Evolutionary conservation across 2,888 invertebrate genomes (phyloP), one percentile per base, ranked within the genome.

Genomic region (Steinernema scapterisci): DNA sequence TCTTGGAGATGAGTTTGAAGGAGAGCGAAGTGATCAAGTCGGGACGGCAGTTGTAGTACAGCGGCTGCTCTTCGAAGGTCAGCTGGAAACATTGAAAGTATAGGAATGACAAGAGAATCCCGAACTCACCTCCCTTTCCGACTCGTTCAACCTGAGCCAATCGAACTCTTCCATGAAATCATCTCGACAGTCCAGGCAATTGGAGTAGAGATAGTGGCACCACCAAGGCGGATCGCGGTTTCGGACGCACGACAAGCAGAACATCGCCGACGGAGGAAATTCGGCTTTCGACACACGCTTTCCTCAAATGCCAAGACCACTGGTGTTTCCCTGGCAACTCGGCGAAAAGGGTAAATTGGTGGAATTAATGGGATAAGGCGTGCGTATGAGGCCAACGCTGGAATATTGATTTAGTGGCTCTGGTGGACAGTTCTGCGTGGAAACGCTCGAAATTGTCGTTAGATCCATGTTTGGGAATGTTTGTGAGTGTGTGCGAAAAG

Each of bases 101-200:
- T 48, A 48, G 19, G 6, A 48, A n/a, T 16, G 48, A n/a, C 48
- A 45, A 9, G 45, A 45, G 13, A 45, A 45, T 7, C 13, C 13
- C 9, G 13, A 45, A 13, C 13, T n/a, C 3, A 31, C 63, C 63
- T 63, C 25, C 1, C 16, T 31, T 9, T 63, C 31, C 16, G 63
- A 63, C 25, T 63, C 63, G 31, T 25, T 27, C 31, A 63, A 16
- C 1, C 63, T 25, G 1, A 63, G 11, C 63, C 63, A 63, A n/a
- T 63, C 63, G 31, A 63, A 63, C n/a, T 63, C 63, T 19, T 63
- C 63, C 25, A 63, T 27, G 31, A 63, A 63, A 25, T 63, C 63
- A 31, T 63, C 63, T 27, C 63, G 63, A 25, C 23, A 63, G 31
- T 63, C 16, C 1, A 63, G 3, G 27, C 63, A 63, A 23, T 25